Percentiles rank a stretch among this genome's conserved stretches.
Conservation (phyloP, 2,113 vertebrate species). For the Cebidichthys violaceus region DNA sequence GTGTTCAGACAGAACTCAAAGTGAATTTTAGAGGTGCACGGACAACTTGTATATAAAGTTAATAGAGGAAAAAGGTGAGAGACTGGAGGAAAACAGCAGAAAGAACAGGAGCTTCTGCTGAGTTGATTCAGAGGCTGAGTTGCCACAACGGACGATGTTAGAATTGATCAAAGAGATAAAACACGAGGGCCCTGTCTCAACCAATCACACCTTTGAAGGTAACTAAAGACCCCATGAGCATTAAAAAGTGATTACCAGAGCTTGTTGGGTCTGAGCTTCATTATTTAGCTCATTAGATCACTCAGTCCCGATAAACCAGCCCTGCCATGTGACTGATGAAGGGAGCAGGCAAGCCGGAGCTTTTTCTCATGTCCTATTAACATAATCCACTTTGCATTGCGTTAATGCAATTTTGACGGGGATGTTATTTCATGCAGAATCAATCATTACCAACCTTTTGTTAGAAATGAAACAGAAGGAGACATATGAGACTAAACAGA, state of each 20-base stretch:
- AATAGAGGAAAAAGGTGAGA: not conserved
- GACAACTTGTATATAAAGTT: not conserved
- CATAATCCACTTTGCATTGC: conserved; percentile 76
- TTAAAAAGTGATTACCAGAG: conserved; percentile 71
- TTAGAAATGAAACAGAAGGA: conserved; percentile 49
- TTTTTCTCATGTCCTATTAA: conserved; percentile 72
- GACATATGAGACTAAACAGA: conserved; percentile 39
- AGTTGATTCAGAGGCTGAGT: not conserved
- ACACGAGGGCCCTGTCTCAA: conserved; percentile 27
- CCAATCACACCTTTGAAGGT: conserved; percentile 51
- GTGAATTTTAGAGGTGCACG: not conserved
- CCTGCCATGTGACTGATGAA: conserved; percentile 67
- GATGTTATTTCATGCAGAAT: conserved; percentile 76
- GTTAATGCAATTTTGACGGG: conserved; percentile 66
- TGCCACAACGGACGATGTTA: not conserved
- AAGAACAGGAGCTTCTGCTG: not conserved
- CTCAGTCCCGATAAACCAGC: conserved; percentile 53
- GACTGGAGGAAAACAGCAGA: not conserved
- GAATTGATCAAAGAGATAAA: conserved; percentile 40
- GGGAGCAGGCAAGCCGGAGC: conserved; percentile 44
- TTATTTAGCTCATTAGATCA: conserved; percentile 76
- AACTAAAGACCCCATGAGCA: conserved; percentile 52
- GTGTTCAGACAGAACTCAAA: not conserved
- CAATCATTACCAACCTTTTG: conserved; percentile 62
- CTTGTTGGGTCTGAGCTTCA: conserved; percentile 63